phyloP scores from a whole-genome alignment of 2,888 invertebrate species.

The Epirrhoe tristata region DNA sequence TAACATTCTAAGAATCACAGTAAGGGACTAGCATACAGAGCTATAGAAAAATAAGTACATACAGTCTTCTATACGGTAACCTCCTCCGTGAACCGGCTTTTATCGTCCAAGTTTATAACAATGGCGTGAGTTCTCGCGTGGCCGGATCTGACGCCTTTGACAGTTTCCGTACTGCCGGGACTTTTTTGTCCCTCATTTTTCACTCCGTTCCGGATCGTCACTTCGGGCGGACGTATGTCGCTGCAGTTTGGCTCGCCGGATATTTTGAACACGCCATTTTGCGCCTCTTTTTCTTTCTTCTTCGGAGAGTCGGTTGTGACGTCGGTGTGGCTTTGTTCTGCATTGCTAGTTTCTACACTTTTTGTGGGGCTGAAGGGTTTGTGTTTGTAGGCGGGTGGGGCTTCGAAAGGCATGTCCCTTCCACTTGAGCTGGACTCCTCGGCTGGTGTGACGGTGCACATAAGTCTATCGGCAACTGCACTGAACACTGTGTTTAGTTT shows the following conservation, averaged over 20 bases:
- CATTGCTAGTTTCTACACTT: constrained; percentile 71
- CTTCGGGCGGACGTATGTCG: constrained; percentile 75
- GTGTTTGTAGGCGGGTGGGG: constrained; percentile 75
- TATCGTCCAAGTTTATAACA: constrained; percentile 92
- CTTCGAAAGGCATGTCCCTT: constrained; percentile 77
- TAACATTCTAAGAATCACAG: constrained; percentile 71
- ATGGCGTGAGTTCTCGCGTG: constrained; percentile 91
- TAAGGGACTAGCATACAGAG: constrained; percentile 69
- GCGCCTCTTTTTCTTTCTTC: constrained; percentile 69
- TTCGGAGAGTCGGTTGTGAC: constrained; percentile 77
- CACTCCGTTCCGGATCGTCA: constrained; percentile 66
- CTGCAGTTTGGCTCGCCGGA: constrained; percentile 79
- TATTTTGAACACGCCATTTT: constrained; percentile 79
- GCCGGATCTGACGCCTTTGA: constrained; percentile 83
- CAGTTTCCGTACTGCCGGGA: constrained; percentile 71
- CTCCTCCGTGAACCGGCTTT: constrained; percentile 92
- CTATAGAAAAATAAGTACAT: constrained; percentile 45
- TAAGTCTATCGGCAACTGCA: constrained; percentile 81
- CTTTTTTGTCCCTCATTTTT: constrained; percentile 74
- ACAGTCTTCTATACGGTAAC: constrained; percentile 87
- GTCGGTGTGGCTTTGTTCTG: constrained; percentile 76
- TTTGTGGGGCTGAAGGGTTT: constrained; percentile 82
- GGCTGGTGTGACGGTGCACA: constrained; percentile 81
- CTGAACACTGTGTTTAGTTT: constrained; percentile 83
- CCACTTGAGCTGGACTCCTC: constrained; percentile 83